Percentiles rank a stretch among this genome's conserved stretches.
Evolutionary conservation across 2,797 vertebrate species (phyloP).

Genomic region (Glyptemys insculpta): DNA sequence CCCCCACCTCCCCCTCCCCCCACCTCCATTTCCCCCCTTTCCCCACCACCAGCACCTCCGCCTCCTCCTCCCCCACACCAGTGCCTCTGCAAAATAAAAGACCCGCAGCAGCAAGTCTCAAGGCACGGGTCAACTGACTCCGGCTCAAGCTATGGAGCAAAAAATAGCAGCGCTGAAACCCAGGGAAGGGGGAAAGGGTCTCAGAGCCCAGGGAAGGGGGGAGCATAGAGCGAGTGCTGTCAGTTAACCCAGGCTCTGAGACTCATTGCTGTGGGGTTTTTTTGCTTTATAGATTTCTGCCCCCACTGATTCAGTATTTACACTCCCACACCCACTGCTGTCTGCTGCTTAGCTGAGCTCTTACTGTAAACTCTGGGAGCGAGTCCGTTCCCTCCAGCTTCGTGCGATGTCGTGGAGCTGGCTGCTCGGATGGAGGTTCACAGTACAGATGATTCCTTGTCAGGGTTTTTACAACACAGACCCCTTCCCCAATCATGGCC

Average conservation of each 20-base stretch:
- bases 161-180: not conserved
- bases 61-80: not conserved
- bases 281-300: not conserved
- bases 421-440: conserved; percentile 93
- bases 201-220: not conserved
- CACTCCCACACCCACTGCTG: not conserved
- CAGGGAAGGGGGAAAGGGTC: not conserved
- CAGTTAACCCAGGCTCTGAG: not conserved
- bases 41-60: not conserved
- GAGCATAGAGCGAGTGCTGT: not conserved
- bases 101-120: not conserved
- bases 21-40: not conserved
- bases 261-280: not conserved
- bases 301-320: not conserved
- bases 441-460: conserved; percentile 96
- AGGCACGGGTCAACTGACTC: not conserved
- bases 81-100: not conserved
- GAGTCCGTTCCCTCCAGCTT: conserved; percentile 89
- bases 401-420: conserved; percentile 80
- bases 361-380: conserved; percentile 94
- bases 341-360: conserved; percentile 1
- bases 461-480: conserved; percentile 94
- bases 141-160: not conserved
- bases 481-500: conserved; percentile 92
- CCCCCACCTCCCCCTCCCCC: no score